Base-by-base conservation (phyloP, 64 coral and sea anemone genomes). In the Actinia tenebrosa region DNA sequence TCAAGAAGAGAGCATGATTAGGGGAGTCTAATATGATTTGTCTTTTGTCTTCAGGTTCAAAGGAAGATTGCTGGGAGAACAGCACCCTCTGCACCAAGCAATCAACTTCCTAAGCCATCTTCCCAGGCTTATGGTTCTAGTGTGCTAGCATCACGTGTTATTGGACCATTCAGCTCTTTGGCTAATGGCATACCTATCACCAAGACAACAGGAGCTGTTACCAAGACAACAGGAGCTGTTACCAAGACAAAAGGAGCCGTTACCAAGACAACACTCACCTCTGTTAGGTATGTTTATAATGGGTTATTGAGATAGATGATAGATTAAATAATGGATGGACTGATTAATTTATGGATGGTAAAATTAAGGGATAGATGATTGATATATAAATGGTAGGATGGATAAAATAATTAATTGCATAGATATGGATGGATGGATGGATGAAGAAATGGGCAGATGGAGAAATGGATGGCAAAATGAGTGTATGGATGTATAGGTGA, bases 21-120 rank as follows among this genome's bases (percentile, higher is more conserved):
- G 47, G 0, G 0, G 47, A 50, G 4, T 50, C 4, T 50, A 50
- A 50, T 50, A 50, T 50, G 47, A 5, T 50, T 50, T 4, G 2
- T 50, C 7, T 14, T 75, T 75, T 43, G n/a, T 75, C 14, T 10
- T 14, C 53, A 16, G 69, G 78, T 92, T 2, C 89, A 84, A 30
- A 88, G 90, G 87, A 92, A 92, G 44, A 26, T 92, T 53, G 90
- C 90, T 43, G 85, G 79, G 7, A 87, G 80, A 85, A 17, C 86
- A 53, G 19, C 59, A 6, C 27, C 10, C 7, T 1, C 50, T 42
- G 18, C 53, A 26, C 7, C 78, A 7, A 56, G 25, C 43, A 54
- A 72, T 77, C 37, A 87, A 43, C 27, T 13, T 56, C 10, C 1
- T 11, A 30, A 27, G 25, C 44, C 79, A 9, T 17, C 60, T 22